Percentiles rank a stretch among this genome's conserved stretches.
These are phyloP conservation scores for Hydractinia echinata DNA, from an alignment of 30 jellyfish, hydroid and myxozoan genomes.

Conservation along the genomic window DNA sequence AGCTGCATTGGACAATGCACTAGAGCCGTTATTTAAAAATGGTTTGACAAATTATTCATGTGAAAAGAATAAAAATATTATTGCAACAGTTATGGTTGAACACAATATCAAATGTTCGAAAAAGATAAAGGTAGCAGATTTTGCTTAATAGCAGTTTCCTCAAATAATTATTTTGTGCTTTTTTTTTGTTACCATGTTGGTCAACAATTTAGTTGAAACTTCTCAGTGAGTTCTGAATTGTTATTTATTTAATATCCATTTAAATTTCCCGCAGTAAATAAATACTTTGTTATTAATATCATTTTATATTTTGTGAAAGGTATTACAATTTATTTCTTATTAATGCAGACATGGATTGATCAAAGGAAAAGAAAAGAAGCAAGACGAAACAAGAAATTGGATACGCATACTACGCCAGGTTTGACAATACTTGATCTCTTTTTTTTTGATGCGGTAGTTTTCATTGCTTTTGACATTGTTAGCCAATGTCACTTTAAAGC, in stretches of 20 bases:
- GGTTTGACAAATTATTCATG: slow-evolving; percentile 29
- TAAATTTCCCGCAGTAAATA: no score
- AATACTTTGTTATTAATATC: no score
- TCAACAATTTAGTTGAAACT: not conserved
- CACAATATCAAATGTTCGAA: not conserved
- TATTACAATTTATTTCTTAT: not conserved
- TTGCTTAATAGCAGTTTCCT: not conserved
- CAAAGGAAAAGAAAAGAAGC: slow-evolving; percentile 21
- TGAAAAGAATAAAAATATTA: not conserved
- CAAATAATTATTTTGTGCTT: not conserved
- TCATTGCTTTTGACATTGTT: no score
- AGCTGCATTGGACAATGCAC: not conserved
- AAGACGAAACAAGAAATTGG: not conserved
- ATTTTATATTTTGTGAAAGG: no score
- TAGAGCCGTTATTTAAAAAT: slow-evolving; percentile 18
- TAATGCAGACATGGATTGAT: slow-evolving; percentile 23
- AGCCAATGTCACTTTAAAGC: no score
- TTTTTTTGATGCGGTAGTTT: no score
- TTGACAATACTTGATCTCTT: no score
- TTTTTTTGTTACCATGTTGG: not conserved
- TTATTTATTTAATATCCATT: no score
- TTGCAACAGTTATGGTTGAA: not conserved
- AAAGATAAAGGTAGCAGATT: not conserved
- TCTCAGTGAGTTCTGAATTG: no score
- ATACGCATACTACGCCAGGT: not conserved